Base-by-base conservation (phyloP, 2,888 invertebrate genomes). In the Zonitis immaculata region DNA sequence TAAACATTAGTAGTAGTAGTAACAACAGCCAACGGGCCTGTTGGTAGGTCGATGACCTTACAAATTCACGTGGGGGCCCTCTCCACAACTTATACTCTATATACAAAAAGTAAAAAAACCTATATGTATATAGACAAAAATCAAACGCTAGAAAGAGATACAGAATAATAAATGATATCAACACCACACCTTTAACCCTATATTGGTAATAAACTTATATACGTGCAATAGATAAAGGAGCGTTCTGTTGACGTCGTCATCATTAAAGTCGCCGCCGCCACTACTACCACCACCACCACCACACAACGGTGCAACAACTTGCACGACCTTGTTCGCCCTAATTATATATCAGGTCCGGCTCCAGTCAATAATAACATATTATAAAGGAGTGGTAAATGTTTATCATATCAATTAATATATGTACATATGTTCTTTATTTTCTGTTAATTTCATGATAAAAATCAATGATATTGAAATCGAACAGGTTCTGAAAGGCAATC, bases 281-380 rank as follows among this genome's bases (percentile, higher is more conserved):
- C 16, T 14, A 11, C n/a, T 16, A 16, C 8, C 20, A 8, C 16
- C 11, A 8, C n/a, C 18, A 8, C 9, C 14, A 5, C 9, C 20
- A 44, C 49, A 35, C 44, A 14, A 25, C 42, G 45, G 48, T 53
- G 52, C 49, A 53, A 47, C 51, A 51, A 46, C 42, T 45, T 28
- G 45, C 22, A 32, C 51, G 51, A 51, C 51, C 51, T 51, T 51
- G 51, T 6, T 51, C 51, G 51, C 30, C 51, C 51, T 46, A 51
- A 51, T 51, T 51, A 51, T 51, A 45, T 28, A 26, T 7, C 51
- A 51, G 51, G 47, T 16, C 47, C 43, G 51, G 51, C 35, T 30
- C 25, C 32, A 26, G 18, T 35, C 16, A 16, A 35, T 18, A 35
- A 18, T 25, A 25, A 25, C 6, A 14, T 11, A 11, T n/a, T 12